These are phyloP conservation scores for Rhynchonycteris naso DNA, from an alignment of 2,797 vertebrate genomes.

Conservation along the genomic window DNA sequence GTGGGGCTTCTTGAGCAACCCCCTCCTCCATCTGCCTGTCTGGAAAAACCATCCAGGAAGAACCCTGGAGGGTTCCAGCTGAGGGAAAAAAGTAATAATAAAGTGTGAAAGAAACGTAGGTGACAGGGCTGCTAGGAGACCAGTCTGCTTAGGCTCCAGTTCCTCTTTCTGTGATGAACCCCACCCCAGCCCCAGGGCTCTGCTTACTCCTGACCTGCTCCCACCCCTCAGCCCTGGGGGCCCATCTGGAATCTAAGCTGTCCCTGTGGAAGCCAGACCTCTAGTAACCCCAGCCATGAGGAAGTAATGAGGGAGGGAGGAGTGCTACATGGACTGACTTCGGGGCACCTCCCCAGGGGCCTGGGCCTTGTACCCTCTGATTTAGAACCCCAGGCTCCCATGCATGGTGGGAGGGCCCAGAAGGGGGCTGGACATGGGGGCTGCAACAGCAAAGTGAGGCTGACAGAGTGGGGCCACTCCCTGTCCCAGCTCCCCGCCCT, in stretches of 20 bases:
- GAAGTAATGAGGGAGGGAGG: not conserved
- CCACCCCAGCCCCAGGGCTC: not conserved
- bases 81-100: not conserved
- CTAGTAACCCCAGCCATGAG: not conserved
- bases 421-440: not conserved
- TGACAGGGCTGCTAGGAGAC: not conserved
- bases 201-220: not conserved
- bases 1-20: not conserved
- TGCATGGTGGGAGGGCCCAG: rapidly evolving
- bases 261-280: conserved; percentile 12
- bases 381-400: not conserved
- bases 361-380: not conserved
- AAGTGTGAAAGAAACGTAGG: conserved; percentile 23
- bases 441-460: not conserved
- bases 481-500: not conserved
- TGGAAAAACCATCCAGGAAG: not conserved
- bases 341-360: not conserved
- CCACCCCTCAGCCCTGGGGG: not conserved
- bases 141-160: not conserved
- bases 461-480: not conserved
- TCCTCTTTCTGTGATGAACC: not conserved
- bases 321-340: no score
- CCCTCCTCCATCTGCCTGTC: not conserved
- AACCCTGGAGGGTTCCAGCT: not conserved
- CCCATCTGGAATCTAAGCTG: not conserved